phyloP scores from a whole-genome alignment of 53 echinoderm and acorn worm species.

The Luidia sarsii region DNA sequence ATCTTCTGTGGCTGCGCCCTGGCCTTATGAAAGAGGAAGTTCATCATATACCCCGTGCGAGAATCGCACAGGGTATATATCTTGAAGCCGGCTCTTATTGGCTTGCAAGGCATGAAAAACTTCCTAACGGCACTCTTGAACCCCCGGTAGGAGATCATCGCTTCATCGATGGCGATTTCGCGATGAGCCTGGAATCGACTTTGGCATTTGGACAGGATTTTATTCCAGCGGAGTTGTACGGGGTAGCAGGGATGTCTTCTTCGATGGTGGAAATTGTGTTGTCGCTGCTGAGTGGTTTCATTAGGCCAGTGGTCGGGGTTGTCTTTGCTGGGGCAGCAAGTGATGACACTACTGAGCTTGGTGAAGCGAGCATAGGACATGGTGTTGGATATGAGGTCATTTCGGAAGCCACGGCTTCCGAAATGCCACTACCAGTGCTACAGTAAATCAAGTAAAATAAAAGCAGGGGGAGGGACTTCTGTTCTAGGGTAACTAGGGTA shows the following conservation, averaged over 20 bases:
- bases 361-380: too few relatives aligned
- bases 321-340: background rate
- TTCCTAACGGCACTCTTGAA: background rate
- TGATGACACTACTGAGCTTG: background rate
- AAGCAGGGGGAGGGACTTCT: too few relatives aligned
- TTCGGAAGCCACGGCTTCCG: too few relatives aligned
- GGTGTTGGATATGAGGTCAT: too few relatives aligned
- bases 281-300: too few relatives aligned
- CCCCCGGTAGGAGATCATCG: slow-evolving; percentile 19
- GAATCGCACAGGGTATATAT: slow-evolving; percentile 23
- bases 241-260: background rate
- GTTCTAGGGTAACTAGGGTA: too few relatives aligned
- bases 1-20: background rate
- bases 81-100: slow-evolving; percentile 11
- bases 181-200: background rate
- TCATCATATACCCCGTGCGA: background rate
- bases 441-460: too few relatives aligned
- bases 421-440: too few relatives aligned
- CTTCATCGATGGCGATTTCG: slow-evolving; percentile 26
- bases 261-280: too few relatives aligned
- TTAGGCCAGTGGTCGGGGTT: too few relatives aligned
- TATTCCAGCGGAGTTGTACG: slow-evolving; percentile 6
- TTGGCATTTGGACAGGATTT: background rate
- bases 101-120: slow-evolving; percentile 6
- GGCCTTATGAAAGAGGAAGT: background rate